A percentile compares a stretch with the other conserved stretches of the same genome.
phyloP scores from a whole-genome alignment of 2,113 vertebrate genomes.

The Sminthopsis crassicaudata region DNA sequence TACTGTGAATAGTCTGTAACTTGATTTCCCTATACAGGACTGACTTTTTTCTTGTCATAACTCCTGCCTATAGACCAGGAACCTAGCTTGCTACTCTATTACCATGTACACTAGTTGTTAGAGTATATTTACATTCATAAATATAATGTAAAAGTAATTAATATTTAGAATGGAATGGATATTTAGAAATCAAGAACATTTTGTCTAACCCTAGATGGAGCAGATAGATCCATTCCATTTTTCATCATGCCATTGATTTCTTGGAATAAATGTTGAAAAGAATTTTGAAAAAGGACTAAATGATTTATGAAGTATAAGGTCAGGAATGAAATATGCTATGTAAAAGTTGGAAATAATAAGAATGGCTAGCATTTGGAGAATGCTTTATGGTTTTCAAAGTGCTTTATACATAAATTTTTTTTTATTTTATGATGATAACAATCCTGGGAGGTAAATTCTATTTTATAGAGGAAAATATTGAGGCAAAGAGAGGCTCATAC shows the following conservation, averaged over 20 bases:
- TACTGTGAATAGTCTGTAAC: slow-evolving; percentile 57
- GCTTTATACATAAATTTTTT: not conserved
- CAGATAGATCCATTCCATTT: not conserved
- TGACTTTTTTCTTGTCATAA: not conserved
- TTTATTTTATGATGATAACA: not conserved
- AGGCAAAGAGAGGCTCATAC: not conserved
- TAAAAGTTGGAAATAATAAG: not conserved
- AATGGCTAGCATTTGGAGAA: not conserved
- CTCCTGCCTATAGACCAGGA: not conserved
- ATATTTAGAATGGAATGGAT: not conserved
- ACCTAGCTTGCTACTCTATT: not conserved
- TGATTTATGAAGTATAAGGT: not conserved
- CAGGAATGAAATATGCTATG: not conserved
- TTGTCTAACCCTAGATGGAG: not conserved
- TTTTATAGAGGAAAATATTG: not conserved
- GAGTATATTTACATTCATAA: not conserved
- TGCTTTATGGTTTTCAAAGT: not conserved
- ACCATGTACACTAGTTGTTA: not conserved
- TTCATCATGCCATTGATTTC: not conserved
- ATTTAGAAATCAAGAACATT: not conserved
- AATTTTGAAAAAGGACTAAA: not conserved
- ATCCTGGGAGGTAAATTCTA: not conserved
- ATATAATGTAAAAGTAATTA: not conserved
- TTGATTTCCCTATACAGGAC: slow-evolving; percentile 15
- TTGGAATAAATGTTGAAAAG: not conserved